Conservation (phyloP, 2,888 invertebrate genomes). For the Tipula confusa region DNA sequence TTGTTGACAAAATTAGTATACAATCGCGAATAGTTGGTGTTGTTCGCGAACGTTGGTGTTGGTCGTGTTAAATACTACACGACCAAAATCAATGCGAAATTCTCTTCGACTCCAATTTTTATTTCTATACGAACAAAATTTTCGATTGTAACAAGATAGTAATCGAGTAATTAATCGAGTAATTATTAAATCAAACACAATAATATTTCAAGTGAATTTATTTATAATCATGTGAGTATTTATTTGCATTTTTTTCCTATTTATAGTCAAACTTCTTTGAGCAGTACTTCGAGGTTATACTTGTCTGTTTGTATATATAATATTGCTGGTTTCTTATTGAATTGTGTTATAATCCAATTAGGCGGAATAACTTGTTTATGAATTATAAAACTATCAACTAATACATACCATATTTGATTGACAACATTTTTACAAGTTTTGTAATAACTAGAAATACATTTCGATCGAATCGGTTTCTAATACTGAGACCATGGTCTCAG, state of each 20-base stretch:
- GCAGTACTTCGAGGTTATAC: background rate
- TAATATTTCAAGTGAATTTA: background rate
- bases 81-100: background rate
- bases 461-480: no score
- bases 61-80: background rate
- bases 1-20: conserved; percentile 20
- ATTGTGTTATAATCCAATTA: conserved; percentile 12
- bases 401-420: background rate
- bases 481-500: no score
- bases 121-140: background rate
- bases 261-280: conserved; percentile 9
- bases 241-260: background rate
- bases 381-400: background rate
- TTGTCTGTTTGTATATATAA: background rate
- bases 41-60: background rate
- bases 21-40: background rate
- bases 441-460: no score
- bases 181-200: background rate
- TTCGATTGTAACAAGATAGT: background rate
- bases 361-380: background rate
- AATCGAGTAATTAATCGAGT: background rate
- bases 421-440: background rate
- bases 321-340: background rate
- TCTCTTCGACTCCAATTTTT: background rate
- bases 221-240: background rate